These are phyloP conservation scores for Neolamprologus cancellatus DNA, from an alignment of 2,113 vertebrate genomes.

Conservation along the genomic window DNA sequence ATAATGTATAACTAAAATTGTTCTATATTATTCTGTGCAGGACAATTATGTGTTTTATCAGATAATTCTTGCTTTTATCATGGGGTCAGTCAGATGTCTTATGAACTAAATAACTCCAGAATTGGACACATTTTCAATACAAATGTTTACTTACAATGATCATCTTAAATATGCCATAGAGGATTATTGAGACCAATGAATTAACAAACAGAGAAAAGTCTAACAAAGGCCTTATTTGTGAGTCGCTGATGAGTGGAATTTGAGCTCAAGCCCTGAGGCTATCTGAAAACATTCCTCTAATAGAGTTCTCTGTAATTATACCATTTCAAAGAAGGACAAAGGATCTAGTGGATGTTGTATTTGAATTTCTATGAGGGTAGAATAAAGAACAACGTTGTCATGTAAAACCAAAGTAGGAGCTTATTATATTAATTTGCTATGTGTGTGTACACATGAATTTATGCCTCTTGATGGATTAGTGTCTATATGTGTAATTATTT, in stretches of 20 bases:
- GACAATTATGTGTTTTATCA: neutral
- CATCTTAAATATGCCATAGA: neutral
- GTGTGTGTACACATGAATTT: neutral
- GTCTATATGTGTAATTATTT: neutral
- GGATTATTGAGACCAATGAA: neutral
- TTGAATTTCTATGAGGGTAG: conserved; percentile 21
- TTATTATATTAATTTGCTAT: conserved; percentile 21
- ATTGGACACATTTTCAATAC: neutral
- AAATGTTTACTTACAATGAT: neutral
- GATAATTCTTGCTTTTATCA: neutral
- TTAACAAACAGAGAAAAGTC: conserved; percentile 20
- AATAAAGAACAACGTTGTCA: conserved; percentile 33
- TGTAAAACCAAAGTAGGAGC: neutral
- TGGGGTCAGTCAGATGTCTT: neutral
- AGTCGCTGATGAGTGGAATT: conserved; percentile 68
- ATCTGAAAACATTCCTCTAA: conserved; percentile 63
- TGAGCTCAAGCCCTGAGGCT: conserved; percentile 64
- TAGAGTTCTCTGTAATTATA: conserved; percentile 58
- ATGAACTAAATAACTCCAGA: neutral
- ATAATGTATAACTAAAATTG: neutral
- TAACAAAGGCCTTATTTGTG: conserved; percentile 64
- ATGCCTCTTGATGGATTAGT: neutral
- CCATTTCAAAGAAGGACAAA: conserved; percentile 51
- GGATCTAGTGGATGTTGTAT: conserved; percentile 44
- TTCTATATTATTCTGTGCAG: neutral